Evolutionary conservation across 2,888 invertebrate species (phyloP), one percentile per base, ranked within the genome.

Genomic region (Sicus ferrugineus): DNA sequence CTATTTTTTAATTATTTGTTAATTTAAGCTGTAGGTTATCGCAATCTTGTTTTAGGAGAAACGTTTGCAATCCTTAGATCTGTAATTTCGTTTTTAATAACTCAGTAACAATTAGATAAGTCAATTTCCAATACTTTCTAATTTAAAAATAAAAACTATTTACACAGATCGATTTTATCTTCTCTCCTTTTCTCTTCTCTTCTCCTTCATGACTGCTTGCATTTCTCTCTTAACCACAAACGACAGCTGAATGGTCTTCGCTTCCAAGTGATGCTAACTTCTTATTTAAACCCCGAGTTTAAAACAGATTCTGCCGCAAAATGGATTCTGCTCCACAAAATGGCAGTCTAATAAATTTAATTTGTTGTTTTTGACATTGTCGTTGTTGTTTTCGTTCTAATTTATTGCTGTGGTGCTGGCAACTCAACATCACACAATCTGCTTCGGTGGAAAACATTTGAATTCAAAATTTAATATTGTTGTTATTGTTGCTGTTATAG

Each of bases 391-490:
- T 50, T 58, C n/a, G 28, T 19, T 68, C 59, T 65, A 19, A 23
- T 56, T 63, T 69, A 28, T 58, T 72, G 65, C 73, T 70, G 42
- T 67, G 64, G 66, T 56, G 52, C 21, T 62, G 42, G 59, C 56
- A 66, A 19, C 34, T n/a, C 58, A 59, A 48, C 59, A 67, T 48
- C 7, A 16, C 31, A 64, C 31, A 50, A 30, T 61, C 23, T 61
- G 30, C 16, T 5, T 52, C 30, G 30, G 23, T 19, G 30, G 28
- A 67, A 48, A 26, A 54, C 16, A 50, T 42, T 16, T 42, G 14
- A 74, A 79, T 80, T 79, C 79, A 79, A 79, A 79, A 79, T 75
- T 77, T 71, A 73, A 56, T 30, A 11, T 54, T 68, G 64, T 48
- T 56, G 48, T 46, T n/a, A 23, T 50, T 54, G 66, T 58, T 65